phyloP scores from a whole-genome alignment of 2,888 invertebrate species.

The Spialia ferax region DNA sequence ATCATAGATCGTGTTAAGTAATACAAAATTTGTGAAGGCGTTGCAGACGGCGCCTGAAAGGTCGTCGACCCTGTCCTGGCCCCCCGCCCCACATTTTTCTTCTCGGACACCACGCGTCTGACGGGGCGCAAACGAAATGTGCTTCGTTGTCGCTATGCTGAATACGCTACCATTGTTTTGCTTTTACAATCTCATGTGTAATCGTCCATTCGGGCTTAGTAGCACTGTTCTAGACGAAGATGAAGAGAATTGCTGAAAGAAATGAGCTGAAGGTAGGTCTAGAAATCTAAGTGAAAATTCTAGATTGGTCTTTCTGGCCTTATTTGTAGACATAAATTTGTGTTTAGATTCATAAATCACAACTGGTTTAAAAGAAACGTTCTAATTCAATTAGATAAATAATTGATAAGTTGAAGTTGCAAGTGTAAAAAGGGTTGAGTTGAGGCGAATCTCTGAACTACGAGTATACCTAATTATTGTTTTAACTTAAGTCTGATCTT shows the following conservation, averaged over 20 bases:
- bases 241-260: neutral
- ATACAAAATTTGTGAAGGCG: conserved; percentile 64
- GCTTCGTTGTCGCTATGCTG: conserved; percentile 74
- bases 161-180: conserved; percentile 79
- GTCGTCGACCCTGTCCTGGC: conserved; percentile 72
- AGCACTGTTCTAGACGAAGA: neutral
- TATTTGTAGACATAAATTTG: too few relatives aligned
- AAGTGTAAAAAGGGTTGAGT: too few relatives aligned
- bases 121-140: conserved; percentile 68
- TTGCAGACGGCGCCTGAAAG: conserved; percentile 57
- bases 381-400: too few relatives aligned
- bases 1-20: conserved; percentile 69
- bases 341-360: too few relatives aligned
- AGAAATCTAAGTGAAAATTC: too few relatives aligned
- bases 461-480: too few relatives aligned
- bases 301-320: too few relatives aligned
- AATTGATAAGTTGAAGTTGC: too few relatives aligned
- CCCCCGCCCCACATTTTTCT: conserved; percentile 79
- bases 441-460: too few relatives aligned
- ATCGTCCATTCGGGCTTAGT: conserved; percentile 58
- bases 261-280: neutral
- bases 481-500: too few relatives aligned
- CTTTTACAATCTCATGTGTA: conserved; percentile 78
- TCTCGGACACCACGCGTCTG: conserved; percentile 77
- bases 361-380: too few relatives aligned